phyloP scores from a whole-genome alignment of 2,797 vertebrate species.

The Enteromius viviparus region DNA sequence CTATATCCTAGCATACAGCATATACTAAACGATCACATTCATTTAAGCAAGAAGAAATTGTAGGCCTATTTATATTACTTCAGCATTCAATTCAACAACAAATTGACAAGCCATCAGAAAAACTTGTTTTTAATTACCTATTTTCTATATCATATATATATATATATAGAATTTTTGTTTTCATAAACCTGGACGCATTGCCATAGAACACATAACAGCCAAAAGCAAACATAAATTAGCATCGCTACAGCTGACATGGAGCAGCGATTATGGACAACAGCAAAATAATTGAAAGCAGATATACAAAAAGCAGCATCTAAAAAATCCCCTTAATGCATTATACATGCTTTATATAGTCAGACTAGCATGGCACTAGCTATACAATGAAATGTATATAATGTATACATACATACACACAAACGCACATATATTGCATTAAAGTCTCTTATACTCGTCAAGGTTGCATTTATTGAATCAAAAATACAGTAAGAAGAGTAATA shows the following conservation, averaged over 20 bases:
- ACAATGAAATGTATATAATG: no score
- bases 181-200: slow-evolving; percentile 27
- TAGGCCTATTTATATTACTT: not conserved
- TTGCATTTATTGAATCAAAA: not conserved
- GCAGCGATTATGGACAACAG: slow-evolving; percentile 38
- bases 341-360: not conserved
- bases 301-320: not conserved
- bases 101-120: not conserved
- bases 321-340: not conserved
- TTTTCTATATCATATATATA: not conserved
- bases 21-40: not conserved
- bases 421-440: no score
- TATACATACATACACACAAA: no score
- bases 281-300: slow-evolving; percentile 56
- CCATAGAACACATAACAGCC: slow-evolving; percentile 56
- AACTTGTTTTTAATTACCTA: not conserved
- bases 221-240: slow-evolving; percentile 54
- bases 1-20: not conserved
- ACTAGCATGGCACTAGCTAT: no score
- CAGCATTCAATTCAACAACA: slow-evolving; percentile 2
- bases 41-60: not conserved
- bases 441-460: not conserved
- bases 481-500: not conserved
- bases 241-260: slow-evolving; percentile 32
- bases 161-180: not conserved